Evolutionary conservation across 2,797 vertebrate species (phyloP).

Genomic region (Micromesistius poutassou): DNA sequence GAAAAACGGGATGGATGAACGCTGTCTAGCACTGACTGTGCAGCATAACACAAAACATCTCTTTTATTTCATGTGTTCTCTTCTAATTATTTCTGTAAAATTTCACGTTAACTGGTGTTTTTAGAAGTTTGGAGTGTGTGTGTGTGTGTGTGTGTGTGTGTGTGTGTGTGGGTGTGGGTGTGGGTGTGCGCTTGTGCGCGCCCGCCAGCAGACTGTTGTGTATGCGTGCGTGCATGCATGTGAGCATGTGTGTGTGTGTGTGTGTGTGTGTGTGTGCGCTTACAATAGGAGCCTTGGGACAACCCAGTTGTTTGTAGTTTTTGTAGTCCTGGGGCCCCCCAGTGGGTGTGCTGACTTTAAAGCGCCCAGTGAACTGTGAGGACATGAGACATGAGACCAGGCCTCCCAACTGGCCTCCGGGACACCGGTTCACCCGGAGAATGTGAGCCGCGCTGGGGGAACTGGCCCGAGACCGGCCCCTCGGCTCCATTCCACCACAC

Average conservation of each 20-base stretch:
- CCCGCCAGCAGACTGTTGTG: slow-evolving; percentile 3
- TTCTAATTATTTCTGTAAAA: slow-evolving; percentile 49
- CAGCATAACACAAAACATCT: slow-evolving; percentile 46
- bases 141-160: slow-evolving; percentile 52
- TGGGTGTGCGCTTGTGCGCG: slow-evolving; percentile 53
- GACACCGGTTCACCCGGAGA: slow-evolving; percentile 71
- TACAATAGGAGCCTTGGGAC: slow-evolving; percentile 55
- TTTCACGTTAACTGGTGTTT: background rate
- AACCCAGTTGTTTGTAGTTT: slow-evolving; percentile 69
- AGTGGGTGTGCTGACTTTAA: slow-evolving; percentile 75
- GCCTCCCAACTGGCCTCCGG: slow-evolving; percentile 68
- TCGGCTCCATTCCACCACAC: slow-evolving; percentile 44
- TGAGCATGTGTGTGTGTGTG: slow-evolving; percentile 44
- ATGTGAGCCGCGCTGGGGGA: slow-evolving; percentile 63
- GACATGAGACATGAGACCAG: slow-evolving; percentile 76
- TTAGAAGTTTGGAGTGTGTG: slow-evolving; percentile 49
- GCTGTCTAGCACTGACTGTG: slow-evolving; percentile 50
- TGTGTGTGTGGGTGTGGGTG: slow-evolving; percentile 24
- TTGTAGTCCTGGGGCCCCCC: slow-evolving; percentile 63
- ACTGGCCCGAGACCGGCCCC: slow-evolving; percentile 67
- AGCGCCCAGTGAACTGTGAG: slow-evolving; percentile 80
- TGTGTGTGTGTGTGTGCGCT: slow-evolving; percentile 56
- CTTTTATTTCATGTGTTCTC: slow-evolving; percentile 52
- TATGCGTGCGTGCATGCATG: slow-evolving; percentile 16
- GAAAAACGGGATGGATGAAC: slow-evolving; percentile 52